Evolutionary conservation across 2,888 invertebrate species (phyloP).

Genomic region (Leucoptera coffeella): DNA sequence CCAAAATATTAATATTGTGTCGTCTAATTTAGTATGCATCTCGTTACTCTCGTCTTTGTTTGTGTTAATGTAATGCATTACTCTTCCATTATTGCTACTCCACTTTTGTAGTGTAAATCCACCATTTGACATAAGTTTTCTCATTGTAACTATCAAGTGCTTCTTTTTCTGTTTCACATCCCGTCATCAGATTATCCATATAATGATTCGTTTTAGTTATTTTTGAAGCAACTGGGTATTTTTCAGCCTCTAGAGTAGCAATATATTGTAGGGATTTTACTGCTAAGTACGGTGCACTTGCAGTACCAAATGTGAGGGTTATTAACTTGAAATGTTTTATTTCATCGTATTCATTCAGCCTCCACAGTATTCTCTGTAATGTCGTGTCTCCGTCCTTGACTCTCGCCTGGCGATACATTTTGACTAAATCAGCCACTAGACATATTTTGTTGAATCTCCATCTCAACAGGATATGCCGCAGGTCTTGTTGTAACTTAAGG

Average conservation of each 20-base stretch:
- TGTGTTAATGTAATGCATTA: neutral
- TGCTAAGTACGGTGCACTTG: constrained; percentile 7
- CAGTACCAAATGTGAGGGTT: constrained; percentile 7
- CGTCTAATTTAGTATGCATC: neutral
- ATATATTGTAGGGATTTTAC: constrained; percentile 4
- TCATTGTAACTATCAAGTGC: neutral
- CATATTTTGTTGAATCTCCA: constrained; percentile 9
- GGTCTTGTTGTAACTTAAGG: constrained; percentile 6
- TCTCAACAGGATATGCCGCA: constrained; percentile 9
- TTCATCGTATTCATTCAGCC: constrained; percentile 3
- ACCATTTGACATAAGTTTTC: neutral
- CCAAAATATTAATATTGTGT: neutral
- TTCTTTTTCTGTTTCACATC: neutral
- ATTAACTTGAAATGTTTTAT: constrained; percentile 6
- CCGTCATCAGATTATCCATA: constrained; percentile 2
- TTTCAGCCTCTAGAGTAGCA: neutral
- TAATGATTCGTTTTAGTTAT: constrained; percentile 1
- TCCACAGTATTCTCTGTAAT: constrained; percentile 9
- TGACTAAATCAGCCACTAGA: constrained; percentile 9
- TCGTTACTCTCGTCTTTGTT: neutral
- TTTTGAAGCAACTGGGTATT: neutral
- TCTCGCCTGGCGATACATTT: constrained; percentile 10
- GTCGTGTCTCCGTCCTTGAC: constrained; percentile 6
- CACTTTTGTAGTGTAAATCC: constrained; percentile 5
- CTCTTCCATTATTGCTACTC: constrained; percentile 2